A percentile compares a stretch with the other conserved stretches of the same genome.
Evolutionary conservation across 2,113 vertebrate species (phyloP).

Genomic region (Xiphophorus couchianus): DNA sequence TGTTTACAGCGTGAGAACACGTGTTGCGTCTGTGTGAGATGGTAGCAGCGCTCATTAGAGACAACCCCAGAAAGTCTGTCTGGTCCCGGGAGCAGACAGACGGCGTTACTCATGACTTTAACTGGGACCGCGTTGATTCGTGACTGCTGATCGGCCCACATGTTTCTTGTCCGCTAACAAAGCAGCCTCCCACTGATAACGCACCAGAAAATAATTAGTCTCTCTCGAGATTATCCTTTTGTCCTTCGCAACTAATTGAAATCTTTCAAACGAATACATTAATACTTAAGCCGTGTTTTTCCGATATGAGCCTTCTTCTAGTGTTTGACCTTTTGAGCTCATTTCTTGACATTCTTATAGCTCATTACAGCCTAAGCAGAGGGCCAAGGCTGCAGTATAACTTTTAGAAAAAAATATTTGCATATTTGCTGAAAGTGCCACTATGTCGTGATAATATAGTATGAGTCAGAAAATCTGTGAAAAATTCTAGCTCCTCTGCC

Average conservation of each 20-base stretch:
- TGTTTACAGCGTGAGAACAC: not conserved
- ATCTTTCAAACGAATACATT: not conserved
- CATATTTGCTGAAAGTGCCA: no score
- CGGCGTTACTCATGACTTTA: slow-evolving; percentile 39
- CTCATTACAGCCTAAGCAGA: no score
- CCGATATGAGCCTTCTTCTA: not conserved
- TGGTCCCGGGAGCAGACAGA: slow-evolving; percentile 25
- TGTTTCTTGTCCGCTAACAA: slow-evolving; percentile 30
- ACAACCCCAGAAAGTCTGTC: slow-evolving; percentile 21
- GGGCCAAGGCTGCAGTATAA: no score
- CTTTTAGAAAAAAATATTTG: no score
- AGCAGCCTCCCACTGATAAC: slow-evolving; percentile 32
- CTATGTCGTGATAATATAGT: no score
- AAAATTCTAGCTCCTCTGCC: no score
- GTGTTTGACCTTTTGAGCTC: not conserved
- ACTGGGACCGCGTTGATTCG: slow-evolving; percentile 32
- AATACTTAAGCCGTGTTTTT: no score
- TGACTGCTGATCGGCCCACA: slow-evolving; percentile 59
- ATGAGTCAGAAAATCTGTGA: no score
- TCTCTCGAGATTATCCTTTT: slow-evolving; percentile 9
- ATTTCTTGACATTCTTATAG: no score
- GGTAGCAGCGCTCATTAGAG: slow-evolving; percentile 4
- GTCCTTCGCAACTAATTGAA: no score
- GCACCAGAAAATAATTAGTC: slow-evolving; percentile 9
- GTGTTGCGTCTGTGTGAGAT: slow-evolving; percentile 16